A percentile compares a stretch with the other conserved stretches of the same genome.
phyloP scores from a whole-genome alignment of 2,797 vertebrate species.

The Myioborus melanocephalus region DNA sequence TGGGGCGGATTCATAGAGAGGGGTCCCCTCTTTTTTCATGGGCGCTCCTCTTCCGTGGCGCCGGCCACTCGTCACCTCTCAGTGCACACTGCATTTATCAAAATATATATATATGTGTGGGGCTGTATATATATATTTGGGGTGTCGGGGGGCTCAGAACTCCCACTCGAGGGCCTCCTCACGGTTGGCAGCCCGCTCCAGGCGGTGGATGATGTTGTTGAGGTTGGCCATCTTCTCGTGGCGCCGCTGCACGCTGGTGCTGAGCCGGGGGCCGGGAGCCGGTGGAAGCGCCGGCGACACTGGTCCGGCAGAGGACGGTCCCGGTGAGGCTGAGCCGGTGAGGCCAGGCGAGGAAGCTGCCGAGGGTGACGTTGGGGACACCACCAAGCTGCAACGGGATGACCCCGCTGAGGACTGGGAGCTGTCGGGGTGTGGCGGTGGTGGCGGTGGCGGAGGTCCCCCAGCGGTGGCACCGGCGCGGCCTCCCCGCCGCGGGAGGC shows the following conservation, averaged over 20 bases:
- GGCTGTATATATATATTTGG: not conserved
- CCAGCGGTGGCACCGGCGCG: not conserved
- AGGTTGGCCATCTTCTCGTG: constrained; percentile 99
- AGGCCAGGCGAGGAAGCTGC: constrained; percentile 92
- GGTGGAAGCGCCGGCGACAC: constrained; percentile 86
- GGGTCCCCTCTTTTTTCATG: not conserved
- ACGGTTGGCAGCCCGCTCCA: constrained; percentile 94
- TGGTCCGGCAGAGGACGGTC: constrained; percentile 90
- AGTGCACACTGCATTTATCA: constrained; percentile 47
- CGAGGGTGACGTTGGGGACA: constrained; percentile 89
- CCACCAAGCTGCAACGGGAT: constrained; percentile 89
- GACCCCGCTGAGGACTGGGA: constrained; percentile 89
- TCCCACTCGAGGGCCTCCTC: constrained; percentile 98
- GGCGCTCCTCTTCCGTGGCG: not conserved
- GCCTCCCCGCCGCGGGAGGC: constrained; percentile 69
- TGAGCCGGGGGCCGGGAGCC: constrained; percentile 79
- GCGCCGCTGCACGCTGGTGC: constrained; percentile 90
- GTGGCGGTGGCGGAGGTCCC: not conserved
- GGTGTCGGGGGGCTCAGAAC: constrained; percentile 77
- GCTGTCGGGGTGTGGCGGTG: constrained; percentile 80
- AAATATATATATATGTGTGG: constrained; percentile 58
- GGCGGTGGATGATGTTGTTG: constrained; percentile 98
- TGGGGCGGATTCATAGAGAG: not conserved
- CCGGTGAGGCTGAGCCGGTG: constrained; percentile 87
- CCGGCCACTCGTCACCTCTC: not conserved